Conservation (phyloP, 2,888 invertebrate genomes). For the Arctia plantaginis region DNA sequence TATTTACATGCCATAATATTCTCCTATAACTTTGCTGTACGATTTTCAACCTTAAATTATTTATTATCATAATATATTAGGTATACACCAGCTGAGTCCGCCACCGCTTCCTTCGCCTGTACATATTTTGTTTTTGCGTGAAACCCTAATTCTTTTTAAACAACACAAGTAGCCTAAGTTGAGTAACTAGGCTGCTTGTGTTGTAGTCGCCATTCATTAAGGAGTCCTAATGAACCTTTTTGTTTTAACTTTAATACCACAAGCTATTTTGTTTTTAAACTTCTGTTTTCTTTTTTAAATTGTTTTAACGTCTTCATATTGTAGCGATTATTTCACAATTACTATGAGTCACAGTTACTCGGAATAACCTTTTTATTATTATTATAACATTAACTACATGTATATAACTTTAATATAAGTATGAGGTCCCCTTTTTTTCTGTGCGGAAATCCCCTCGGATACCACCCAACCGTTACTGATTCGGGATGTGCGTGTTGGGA, state of each 20-base stretch:
- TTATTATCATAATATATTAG: background rate
- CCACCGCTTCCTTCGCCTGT: background rate
- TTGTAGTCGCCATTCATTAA: background rate
- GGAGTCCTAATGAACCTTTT: background rate
- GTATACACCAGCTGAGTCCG: background rate
- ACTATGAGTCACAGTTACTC: too few species aligned
- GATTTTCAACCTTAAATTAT: background rate
- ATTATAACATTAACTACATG: background rate
- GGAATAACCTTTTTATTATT: too few species aligned
- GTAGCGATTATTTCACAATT: too few species aligned
- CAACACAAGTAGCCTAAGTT: background rate
- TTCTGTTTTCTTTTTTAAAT: background rate
- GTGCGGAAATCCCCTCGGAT: too few species aligned
- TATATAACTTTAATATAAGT: background rate
- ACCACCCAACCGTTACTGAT: slow-evolving; percentile 37
- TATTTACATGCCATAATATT: background rate
- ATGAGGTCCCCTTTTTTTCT: slow-evolving; percentile 5
- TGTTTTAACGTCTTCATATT: background rate
- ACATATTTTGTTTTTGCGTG: background rate
- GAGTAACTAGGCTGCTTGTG: background rate
- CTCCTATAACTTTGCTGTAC: slow-evolving; percentile 19
- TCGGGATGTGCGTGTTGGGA: slow-evolving; percentile 53
- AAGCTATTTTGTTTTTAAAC: background rate
- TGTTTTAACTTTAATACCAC: background rate
- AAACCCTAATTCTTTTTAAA: background rate